These are phyloP conservation scores for Squalus acanthias DNA, from an alignment of 2,797 vertebrate species.

Conservation along the genomic window DNA sequence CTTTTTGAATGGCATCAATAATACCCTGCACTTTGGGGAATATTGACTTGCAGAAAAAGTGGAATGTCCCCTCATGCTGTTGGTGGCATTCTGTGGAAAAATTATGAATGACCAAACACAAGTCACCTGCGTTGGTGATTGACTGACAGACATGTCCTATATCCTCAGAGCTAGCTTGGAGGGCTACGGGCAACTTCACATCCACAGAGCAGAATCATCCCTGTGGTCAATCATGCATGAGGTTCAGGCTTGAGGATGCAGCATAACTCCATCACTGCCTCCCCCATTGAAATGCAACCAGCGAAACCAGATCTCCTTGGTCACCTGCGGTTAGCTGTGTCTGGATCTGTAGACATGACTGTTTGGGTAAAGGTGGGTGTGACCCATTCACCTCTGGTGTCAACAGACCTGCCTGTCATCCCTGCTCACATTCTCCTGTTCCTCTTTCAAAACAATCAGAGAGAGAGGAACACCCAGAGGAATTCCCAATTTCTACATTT, in stretches of 20 bases:
- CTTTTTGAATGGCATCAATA: not conserved
- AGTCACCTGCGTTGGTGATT: not conserved
- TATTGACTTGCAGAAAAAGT: not conserved
- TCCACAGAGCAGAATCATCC: not conserved
- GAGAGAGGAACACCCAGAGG: not conserved
- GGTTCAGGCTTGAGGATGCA: not conserved
- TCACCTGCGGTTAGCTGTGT: not conserved
- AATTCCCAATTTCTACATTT: not conserved
- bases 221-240: too few species aligned
- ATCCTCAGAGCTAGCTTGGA: not conserved
- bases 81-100: not conserved
- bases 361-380: not conserved
- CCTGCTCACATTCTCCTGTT: not conserved
- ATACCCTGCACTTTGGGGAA: not conserved
- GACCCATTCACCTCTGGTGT: not conserved
- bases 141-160: not conserved
- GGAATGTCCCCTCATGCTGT: too few species aligned
- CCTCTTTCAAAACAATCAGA: not conserved
- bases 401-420: not conserved
- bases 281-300: not conserved
- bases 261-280: not conserved
- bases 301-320: not conserved
- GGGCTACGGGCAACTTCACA: not conserved
- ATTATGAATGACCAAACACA: not conserved
- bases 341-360: not conserved